phyloP scores from a whole-genome alignment of 2,113 vertebrate genomes.

The Pterocles gutturalis region DNA sequence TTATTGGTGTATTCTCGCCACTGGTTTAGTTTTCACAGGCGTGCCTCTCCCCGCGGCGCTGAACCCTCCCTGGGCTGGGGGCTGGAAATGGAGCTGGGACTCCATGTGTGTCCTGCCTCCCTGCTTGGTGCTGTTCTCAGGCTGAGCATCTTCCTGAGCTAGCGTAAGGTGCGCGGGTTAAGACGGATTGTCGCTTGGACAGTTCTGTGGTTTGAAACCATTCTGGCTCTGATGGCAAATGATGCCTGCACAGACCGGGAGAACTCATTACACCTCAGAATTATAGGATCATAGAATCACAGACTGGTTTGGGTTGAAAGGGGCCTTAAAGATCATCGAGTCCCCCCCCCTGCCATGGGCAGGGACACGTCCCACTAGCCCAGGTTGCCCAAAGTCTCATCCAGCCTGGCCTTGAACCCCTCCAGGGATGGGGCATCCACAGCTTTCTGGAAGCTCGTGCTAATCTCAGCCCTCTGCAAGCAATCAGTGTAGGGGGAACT shows the following conservation, averaged over 20 bases:
- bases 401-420: no score
- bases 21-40: background rate
- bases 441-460: background rate
- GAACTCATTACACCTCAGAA: background rate
- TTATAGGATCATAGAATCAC: no score
- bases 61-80: background rate
- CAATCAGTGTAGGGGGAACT: background rate
- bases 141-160: background rate
- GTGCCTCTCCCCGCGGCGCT: rapidly evolving
- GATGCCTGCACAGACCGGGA: background rate
- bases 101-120: rapidly evolving
- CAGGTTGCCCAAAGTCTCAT: no score
- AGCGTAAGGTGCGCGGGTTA: rapidly evolving
- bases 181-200: background rate
- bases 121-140: rapidly evolving
- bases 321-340: no score
- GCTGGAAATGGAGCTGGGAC: background rate
- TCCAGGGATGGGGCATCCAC: no score
- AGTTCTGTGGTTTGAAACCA: background rate
- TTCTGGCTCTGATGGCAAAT: background rate
- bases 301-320: no score
- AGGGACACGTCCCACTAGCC: no score
- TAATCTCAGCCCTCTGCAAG: background rate
- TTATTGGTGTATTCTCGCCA: background rate
- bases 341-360: no score